Evolutionary conservation across 2,797 vertebrate species (phyloP), one percentile per base, ranked within the genome.

Genomic region (Malacoctenus gilli): DNA sequence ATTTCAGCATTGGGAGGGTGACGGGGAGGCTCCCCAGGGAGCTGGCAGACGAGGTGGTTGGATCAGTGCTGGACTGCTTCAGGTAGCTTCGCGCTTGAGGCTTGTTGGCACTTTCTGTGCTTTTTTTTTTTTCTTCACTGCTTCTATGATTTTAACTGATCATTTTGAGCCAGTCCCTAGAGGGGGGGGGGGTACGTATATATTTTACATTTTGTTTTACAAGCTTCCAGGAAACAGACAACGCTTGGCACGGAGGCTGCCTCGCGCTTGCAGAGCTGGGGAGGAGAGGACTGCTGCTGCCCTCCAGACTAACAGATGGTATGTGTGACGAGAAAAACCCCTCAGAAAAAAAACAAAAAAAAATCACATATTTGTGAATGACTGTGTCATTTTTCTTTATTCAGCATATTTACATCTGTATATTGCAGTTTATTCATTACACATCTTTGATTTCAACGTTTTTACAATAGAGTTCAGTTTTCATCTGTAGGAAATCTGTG

Each of bases 1-100:
- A 11, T 48, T 79, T 14, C 76, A 99, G 97, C 39, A 94, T 98
- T 30, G 97, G 97, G 18, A 90, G 97, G 72, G 89, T 98, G 75
- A 96, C 97, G 13, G 96, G 96, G 48, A 91, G 97, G 73, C 94
- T 99, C 43, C 97, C 96, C 37, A 92, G 87, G 75, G 95, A 95
- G 70, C 86, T 98, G 83, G 97, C 96, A 25, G 97, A 99, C 53
- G 96, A 99, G 0, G 97, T 99, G 59, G 95, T 99, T 16, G 96
- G 91, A 35, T 98, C 97, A 39, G 91, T 99, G 23, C 77, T 99
- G 79, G 95, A 97, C 22, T 97, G 95, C 61, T 97, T 98, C 80
- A 97, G 94, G 97, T 99, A 84, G 8, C 59, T 36, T 72, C 7
- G 34, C 16, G 18, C 67, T 59, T 2, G 5, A 20, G 53, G 50